Percentiles rank a stretch among this genome's conserved stretches.
phyloP scores from a whole-genome alignment of 2,888 invertebrate genomes.

The Druceiella hillmani region DNA sequence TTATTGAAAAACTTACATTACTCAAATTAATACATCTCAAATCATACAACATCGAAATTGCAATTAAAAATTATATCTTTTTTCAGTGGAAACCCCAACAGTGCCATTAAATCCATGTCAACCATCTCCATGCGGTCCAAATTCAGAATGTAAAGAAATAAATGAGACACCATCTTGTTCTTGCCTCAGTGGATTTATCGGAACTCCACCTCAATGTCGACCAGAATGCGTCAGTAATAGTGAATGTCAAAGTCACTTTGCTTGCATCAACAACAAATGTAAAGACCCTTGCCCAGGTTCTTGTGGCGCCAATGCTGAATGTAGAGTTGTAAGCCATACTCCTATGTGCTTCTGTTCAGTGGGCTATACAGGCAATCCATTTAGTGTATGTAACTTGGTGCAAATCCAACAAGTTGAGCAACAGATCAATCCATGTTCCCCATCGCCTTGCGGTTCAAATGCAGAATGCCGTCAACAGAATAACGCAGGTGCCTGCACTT shows the following conservation, averaged over 20 bases:
- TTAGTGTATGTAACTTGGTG: no score
- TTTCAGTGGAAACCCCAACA: constrained; percentile 47
- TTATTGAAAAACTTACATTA: constrained; percentile 3
- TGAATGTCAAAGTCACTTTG: constrained; percentile 62
- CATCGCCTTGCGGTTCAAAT: constrained; percentile 62
- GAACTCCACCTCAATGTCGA: constrained; percentile 69
- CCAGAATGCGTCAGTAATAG: constrained; percentile 76
- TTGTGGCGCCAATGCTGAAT: constrained; percentile 68
- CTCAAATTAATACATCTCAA: constrained; percentile 4
- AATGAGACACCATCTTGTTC: constrained; percentile 71
- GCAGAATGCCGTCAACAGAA: constrained; percentile 63
- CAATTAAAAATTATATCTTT: no score
- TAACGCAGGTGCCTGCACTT: constrained; percentile 63
- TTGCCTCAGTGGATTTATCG: constrained; percentile 62
- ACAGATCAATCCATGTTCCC: constrained; percentile 46
- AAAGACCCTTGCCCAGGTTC: constrained; percentile 66
- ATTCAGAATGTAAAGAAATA: constrained; percentile 63
- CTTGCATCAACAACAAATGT: constrained; percentile 72
- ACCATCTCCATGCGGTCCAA: constrained; percentile 76
- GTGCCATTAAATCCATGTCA: constrained; percentile 60
- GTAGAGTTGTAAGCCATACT: constrained; percentile 71
- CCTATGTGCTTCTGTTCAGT: constrained; percentile 69
- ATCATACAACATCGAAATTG: no score
- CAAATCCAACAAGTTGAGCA: no score
- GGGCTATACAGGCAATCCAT: constrained; percentile 61